Conservation (phyloP, 2,113 vertebrate species). For the Sphaerodactylus townsendi region DNA sequence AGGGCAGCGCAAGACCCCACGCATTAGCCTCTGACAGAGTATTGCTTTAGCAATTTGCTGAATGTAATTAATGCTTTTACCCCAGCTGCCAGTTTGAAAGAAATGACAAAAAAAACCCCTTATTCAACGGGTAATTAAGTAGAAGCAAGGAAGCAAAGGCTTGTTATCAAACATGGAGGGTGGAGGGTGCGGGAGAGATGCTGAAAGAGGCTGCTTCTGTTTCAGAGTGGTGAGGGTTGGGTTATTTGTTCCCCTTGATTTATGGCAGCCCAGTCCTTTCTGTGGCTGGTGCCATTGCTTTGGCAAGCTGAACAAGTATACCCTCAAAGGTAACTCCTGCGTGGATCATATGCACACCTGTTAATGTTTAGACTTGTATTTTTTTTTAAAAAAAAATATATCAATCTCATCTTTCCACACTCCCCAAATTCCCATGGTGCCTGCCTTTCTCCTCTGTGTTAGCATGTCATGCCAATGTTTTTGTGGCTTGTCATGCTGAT, state of each 20-base stretch:
- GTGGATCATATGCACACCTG: not conserved
- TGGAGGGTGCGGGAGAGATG: not conserved
- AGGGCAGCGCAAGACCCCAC: fast-evolving
- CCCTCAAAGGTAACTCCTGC: not conserved
- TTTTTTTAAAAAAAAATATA: too few relatives aligned
- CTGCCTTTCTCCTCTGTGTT: not conserved
- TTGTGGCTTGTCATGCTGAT: slow-evolving; percentile 9
- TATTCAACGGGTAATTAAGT: not conserved
- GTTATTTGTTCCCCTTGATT: not conserved
- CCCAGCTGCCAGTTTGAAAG: not conserved
- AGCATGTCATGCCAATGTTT: not conserved
- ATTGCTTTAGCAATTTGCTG: not conserved
- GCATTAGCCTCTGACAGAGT: not conserved
- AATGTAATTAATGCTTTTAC: not conserved
- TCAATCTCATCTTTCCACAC: too few relatives aligned
- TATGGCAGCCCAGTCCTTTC: not conserved
- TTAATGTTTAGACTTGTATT: too few relatives aligned
- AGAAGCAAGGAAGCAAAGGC: not conserved
- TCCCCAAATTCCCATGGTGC: not conserved
- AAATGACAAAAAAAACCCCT: not conserved
- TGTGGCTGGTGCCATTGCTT: not conserved
- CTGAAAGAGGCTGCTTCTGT: not conserved
- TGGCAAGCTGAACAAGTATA: not conserved
- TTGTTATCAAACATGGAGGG: not conserved
- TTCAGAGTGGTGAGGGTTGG: not conserved